Conservation (phyloP, 2,113 vertebrate genomes). For the Sitta europaea region DNA sequence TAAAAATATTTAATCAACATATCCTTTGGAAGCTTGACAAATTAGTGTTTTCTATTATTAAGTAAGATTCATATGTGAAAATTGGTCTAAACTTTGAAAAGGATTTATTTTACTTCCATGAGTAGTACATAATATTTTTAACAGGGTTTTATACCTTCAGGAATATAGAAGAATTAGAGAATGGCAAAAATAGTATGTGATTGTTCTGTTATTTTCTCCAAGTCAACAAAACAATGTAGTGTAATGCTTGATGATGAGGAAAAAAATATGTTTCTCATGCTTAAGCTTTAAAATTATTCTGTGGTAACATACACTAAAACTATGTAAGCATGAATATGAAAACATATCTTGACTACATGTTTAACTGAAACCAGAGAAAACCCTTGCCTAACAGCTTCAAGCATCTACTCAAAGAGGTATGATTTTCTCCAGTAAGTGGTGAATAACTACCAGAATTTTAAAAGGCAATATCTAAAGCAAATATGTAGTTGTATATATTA, state of each 20-base stretch:
- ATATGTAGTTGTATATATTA: slow-evolving; percentile 39
- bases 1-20: not conserved
- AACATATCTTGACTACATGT: not conserved
- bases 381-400: not conserved
- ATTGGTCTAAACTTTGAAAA: not conserved
- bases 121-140: not conserved
- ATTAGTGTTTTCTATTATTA: not conserved
- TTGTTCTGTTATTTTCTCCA: not conserved
- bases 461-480: slow-evolving; percentile 8
- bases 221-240: not conserved
- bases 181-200: not conserved
- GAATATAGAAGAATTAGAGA: not conserved
- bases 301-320: not conserved
- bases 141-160: not conserved
- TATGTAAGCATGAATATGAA: not conserved
- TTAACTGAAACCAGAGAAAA: not conserved
- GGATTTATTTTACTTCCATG: not conserved
- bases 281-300: not conserved
- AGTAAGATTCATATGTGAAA: not conserved
- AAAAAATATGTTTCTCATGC: not conserved
- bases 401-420: not conserved
- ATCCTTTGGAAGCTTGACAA: not conserved
- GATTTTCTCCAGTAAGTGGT: not conserved
- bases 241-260: not conserved
- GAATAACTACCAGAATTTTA: not conserved